A percentile compares a stretch with the other conserved stretches of the same genome.
Conservation (phyloP, 1,140 invertebrate species). For the Apis mellifera region DNA sequence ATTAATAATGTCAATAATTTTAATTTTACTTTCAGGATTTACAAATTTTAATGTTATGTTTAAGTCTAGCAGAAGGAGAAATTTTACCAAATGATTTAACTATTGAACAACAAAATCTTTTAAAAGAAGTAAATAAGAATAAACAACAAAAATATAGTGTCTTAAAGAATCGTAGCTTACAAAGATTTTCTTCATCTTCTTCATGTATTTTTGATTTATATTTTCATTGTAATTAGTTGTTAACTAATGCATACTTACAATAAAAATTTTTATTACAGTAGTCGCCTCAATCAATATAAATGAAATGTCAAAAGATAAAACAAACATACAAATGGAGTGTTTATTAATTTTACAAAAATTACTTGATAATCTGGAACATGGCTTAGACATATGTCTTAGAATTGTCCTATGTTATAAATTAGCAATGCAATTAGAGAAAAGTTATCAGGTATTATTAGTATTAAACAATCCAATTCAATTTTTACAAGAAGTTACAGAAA, state of each 20-base stretch:
- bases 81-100: slow-evolving; percentile 73
- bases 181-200: slow-evolving; percentile 66
- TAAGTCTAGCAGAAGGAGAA: slow-evolving; percentile 76
- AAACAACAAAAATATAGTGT: slow-evolving; percentile 66
- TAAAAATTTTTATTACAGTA: slow-evolving; percentile 29
- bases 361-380: slow-evolving; percentile 74
- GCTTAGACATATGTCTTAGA: slow-evolving; percentile 80
- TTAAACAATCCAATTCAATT: slow-evolving; percentile 81
- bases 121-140: slow-evolving; percentile 59
- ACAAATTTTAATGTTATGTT: slow-evolving; percentile 74
- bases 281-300: slow-evolving; percentile 7
- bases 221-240: not conserved
- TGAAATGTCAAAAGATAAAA: slow-evolving; percentile 37
- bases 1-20: not conserved
- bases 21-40: slow-evolving; percentile 66
- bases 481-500: slow-evolving; percentile 81
- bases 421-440: slow-evolving; percentile 81
- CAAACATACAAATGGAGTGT: slow-evolving; percentile 71
- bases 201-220: slow-evolving; percentile 62
- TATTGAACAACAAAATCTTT: slow-evolving; percentile 67
- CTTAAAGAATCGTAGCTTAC: slow-evolving; percentile 65
- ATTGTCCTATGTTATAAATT: slow-evolving; percentile 83
- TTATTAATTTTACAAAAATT: slow-evolving; percentile 70
- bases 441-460: slow-evolving; percentile 81
- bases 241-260: not conserved